A percentile compares a stretch with the other conserved stretches of the same genome.
Conservation (phyloP, 2,113 vertebrate species). For the Aleadryas rufinucha region DNA sequence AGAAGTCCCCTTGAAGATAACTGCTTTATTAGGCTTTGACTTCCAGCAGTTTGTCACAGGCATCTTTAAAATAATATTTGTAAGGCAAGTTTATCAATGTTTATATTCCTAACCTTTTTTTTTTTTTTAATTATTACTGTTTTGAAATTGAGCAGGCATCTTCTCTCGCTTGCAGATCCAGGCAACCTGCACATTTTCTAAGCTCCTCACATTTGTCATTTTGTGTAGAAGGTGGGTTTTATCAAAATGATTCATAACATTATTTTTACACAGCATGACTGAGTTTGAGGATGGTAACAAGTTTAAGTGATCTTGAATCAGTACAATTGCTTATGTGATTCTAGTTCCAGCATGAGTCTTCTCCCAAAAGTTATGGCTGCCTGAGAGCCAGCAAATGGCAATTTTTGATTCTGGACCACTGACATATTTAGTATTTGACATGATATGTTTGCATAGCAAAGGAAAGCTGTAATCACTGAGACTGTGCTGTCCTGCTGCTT, state of each 20-base stretch:
- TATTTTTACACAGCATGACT: not conserved
- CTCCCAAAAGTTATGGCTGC: not conserved
- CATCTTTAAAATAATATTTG: not conserved
- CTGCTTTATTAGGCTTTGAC: not conserved
- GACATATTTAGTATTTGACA: not conserved
- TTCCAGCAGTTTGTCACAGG: not conserved
- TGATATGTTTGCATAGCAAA: not conserved
- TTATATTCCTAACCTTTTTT: not conserved
- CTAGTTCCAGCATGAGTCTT: not conserved
- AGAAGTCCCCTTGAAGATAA: not conserved
- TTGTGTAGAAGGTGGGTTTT: not conserved
- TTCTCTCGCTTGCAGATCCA: not conserved
- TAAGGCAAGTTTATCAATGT: not conserved
- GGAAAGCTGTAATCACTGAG: not conserved
- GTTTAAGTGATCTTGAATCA: not conserved
- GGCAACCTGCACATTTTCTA: not conserved
- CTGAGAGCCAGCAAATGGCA: not conserved
- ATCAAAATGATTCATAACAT: not conserved
- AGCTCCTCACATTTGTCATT: not conserved
- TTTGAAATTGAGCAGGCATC: not conserved
- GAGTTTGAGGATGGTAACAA: not conserved
- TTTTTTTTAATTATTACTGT: not conserved
- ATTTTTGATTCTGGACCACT: not conserved
- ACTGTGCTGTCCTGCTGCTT: not conserved
- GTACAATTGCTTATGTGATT: not conserved